phyloP scores from a whole-genome alignment of 2,113 vertebrate genomes.

The Leptocoma aspasia region DNA sequence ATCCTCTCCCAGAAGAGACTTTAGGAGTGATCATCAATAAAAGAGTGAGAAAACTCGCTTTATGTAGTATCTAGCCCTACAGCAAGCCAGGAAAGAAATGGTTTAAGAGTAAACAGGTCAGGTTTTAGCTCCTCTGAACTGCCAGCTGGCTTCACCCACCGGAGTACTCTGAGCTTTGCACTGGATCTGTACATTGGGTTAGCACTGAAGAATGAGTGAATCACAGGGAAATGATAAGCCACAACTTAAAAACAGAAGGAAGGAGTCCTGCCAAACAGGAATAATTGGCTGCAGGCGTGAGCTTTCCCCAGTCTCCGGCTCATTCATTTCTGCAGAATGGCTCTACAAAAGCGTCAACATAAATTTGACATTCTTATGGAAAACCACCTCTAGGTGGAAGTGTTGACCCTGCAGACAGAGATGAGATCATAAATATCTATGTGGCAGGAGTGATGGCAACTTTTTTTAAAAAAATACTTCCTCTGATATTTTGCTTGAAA shows the following conservation, averaged over 20 bases:
- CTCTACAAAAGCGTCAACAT: neutral
- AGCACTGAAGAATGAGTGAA: neutral
- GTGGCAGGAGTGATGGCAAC: neutral
- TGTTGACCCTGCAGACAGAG: slow-evolving; percentile 57
- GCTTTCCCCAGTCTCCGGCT: neutral
- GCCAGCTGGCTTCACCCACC: neutral
- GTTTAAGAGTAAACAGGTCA: neutral
- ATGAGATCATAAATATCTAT: slow-evolving; percentile 52
- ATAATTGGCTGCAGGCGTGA: slow-evolving; percentile 7
- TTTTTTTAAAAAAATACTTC: neutral
- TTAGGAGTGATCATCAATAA: neutral
- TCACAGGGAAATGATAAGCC: neutral
- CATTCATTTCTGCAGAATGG: neutral
- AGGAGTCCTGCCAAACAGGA: neutral
- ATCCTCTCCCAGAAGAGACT: neutral
- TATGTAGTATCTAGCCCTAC: neutral
- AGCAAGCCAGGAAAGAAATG: neutral
- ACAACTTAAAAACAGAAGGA: neutral
- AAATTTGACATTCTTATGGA: slow-evolving; percentile 38
- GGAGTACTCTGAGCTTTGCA: neutral
- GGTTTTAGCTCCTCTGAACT: neutral
- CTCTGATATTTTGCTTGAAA: slow-evolving; percentile 22
- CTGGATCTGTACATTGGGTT: neutral
- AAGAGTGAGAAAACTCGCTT: neutral
- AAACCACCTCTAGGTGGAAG: slow-evolving; percentile 68